Base-by-base conservation (phyloP, 2,888 invertebrate species). In the Lithophane leautieri region DNA sequence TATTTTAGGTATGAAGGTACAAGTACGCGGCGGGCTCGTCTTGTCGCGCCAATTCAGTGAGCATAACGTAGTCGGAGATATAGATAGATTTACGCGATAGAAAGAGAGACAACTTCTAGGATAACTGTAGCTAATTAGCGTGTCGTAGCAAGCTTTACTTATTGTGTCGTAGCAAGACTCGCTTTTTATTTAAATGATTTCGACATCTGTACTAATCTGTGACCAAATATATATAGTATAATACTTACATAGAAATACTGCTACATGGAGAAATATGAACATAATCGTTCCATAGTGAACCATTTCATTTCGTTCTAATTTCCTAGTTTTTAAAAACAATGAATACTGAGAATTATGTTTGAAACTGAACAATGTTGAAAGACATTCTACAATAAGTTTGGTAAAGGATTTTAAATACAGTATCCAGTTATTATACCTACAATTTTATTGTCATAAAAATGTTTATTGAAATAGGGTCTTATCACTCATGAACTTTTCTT, bases 381-480 rank as follows among this genome's bases (percentile, higher is more conserved):
- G 4, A n/a, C 40, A 40, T 54, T 44, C 8, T 52, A 34, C 34
- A 52, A 50, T 42, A 19, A 42, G n/a, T 42, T 28, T 34, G 4
- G 22, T 34, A 42, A 22, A 22, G 2, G 19, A 25, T 25, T 12
- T 4, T 44, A 22, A 28, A n/a, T n/a, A 47, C 52, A n/a, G 16
- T n/a, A 40, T 60, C 4, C 3, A 44, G 12, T 66, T n/a, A 40
- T 42, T 40, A 19, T 52, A 44, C 9, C 22, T 44, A 44, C 16
- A 42, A n/a, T 61, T 50, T 14, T 50, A 50, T 9, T 47, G 34
- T 7, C 16, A 61, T 44, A 42, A 28, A 42, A 67, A 56, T 50
- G 8, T 34, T 58, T 14, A 75, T 67, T 81, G 62, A 52, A 61
- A 44, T 22, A 16, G 16, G 0, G 1, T 22, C 34, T 82, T 82